Evolutionary conservation across 2,888 invertebrate genomes (phyloP).

Genomic region (Phrixothrix hirtus): DNA sequence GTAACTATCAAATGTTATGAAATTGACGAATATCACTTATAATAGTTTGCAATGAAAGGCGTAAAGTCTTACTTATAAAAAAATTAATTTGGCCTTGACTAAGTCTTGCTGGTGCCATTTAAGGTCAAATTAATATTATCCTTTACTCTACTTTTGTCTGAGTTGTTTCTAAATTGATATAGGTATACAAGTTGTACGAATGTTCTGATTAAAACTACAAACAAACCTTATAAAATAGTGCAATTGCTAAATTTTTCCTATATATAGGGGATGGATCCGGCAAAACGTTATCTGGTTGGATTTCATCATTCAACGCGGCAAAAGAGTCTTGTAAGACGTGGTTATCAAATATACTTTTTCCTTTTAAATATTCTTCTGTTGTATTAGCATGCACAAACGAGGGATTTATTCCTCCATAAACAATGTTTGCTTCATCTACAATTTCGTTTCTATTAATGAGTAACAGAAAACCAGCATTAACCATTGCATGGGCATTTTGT

Average conservation of each 20-base stretch:
- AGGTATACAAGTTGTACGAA: too few relatives aligned
- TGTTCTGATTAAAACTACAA: too few relatives aligned
- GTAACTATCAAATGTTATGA: too few relatives aligned
- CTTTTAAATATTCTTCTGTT: constrained; percentile 56
- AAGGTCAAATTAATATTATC: too few relatives aligned
- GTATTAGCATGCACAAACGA: constrained; percentile 57
- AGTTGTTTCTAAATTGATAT: too few relatives aligned
- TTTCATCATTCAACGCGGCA: constrained; percentile 58
- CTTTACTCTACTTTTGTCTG: too few relatives aligned
- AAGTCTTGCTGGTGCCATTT: too few relatives aligned
- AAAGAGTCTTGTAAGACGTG: constrained; percentile 55
- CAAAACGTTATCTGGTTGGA: constrained; percentile 64
- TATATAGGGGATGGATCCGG: constrained; percentile 71
- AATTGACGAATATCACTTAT: too few relatives aligned
- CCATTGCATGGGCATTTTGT: constrained; percentile 73
- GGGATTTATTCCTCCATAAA: constrained; percentile 66
- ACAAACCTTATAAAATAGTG: constrained; percentile 77
- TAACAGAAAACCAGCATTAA: constrained; percentile 72
- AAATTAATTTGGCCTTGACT: too few relatives aligned
- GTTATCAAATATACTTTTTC: constrained; percentile 52
- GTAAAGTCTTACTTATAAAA: too few relatives aligned
- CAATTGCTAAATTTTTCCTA: constrained; percentile 70
- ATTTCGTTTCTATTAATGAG: constrained; percentile 58
- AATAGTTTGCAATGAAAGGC: too few relatives aligned
- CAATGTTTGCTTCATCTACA: constrained; percentile 60